Conservation (phyloP, 2,797 vertebrate species). For the Platyrinchus mystaceus region DNA sequence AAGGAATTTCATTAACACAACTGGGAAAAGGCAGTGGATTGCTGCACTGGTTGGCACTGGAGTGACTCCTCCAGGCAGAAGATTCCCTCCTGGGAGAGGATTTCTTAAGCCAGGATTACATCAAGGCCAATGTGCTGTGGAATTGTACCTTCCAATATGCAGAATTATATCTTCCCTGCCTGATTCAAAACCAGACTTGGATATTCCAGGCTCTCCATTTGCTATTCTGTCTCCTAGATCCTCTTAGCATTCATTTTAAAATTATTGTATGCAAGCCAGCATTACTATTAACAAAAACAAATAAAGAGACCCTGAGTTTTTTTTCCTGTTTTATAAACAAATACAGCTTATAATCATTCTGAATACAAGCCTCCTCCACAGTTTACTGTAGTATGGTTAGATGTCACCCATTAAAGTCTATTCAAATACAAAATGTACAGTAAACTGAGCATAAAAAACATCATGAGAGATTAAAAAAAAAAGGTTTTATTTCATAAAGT, state of each 20-base stretch:
- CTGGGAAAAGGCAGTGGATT: background rate
- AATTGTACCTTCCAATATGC: background rate
- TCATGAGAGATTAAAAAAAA: background rate
- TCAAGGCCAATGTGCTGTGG: background rate
- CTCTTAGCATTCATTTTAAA: background rate
- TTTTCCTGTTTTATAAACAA: constrained; percentile 20
- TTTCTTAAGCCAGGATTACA: background rate
- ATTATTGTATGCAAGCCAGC: background rate
- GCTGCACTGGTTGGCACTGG: background rate
- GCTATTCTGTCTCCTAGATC: background rate
- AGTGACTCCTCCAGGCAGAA: background rate
- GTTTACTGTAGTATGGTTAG: background rate
- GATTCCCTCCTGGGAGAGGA: background rate
- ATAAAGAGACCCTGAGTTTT: background rate
- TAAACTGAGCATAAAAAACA: background rate
- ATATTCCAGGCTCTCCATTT: background rate
- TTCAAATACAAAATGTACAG: background rate
- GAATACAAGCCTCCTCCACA: background rate
- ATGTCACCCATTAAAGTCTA: background rate
- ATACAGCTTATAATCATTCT: background rate
- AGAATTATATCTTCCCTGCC: background rate
- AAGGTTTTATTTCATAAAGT: background rate
- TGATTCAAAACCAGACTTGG: background rate
- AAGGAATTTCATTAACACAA: background rate
- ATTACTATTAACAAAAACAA: background rate